Base-by-base conservation (phyloP, 1,140 invertebrate species). In the Aphidius ervi region DNA sequence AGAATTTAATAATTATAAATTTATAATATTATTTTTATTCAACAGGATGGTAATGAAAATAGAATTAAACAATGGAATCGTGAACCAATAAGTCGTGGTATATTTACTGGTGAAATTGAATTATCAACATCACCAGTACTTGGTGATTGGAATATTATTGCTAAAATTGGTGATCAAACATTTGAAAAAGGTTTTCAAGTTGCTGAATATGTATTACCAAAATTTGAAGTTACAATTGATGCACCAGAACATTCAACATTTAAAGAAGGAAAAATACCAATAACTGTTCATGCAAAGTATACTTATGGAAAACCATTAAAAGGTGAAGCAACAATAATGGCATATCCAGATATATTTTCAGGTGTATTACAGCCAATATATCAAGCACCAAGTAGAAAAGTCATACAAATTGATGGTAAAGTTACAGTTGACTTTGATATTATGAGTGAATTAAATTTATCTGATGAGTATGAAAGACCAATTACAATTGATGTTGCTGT, bases 141-240 rank as follows among this genome's bases (percentile, higher is more conserved):
- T 6, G 95, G 95, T n/a, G 85, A 88, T 67, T 98, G 95, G 95
- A 89, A 85, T 47, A 91, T 98, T 56, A 78, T 85, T 2, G 77
- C 82, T 16, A 84, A 76, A 46, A 77, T 85, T 23, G 76, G 72
- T 5, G 84, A 83, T 62, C 86, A 90, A 74, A 86, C 77, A 1
- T 90, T 87, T 67, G 84, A 84, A 47, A 89, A 89, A 69, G 79
- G 76, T 5, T 88, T 97, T 61, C 82, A 88, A 70, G 90, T 97
- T 9, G 92, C 92, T 4, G 92, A 97, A 79, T 98, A 97, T 75
- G 88, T 98, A 39, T 77, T 95, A 42, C 95, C 95, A 0, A 95
- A 96, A 68, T 98, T 95, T 76, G 86, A 95, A 72, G 91, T 98
- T 16, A 83, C 85, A 0, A 84, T 97, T 31, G 85, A 91, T 54